phyloP scores from a whole-genome alignment of 2,113 vertebrate genomes.

The Oryctolagus cuniculus region DNA sequence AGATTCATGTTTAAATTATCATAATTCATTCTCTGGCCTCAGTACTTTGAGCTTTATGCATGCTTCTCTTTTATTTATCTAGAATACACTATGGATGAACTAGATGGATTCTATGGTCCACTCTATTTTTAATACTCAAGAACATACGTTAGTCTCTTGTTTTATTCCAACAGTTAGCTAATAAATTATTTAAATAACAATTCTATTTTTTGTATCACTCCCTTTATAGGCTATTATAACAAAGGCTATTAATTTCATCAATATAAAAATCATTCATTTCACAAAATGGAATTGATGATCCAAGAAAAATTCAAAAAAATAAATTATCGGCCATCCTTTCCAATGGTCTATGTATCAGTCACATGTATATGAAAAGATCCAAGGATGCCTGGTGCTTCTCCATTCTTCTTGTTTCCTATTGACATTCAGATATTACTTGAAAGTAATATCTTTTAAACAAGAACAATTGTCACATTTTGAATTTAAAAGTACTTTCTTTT shows the following conservation, averaged over 20 bases:
- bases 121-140: neutral
- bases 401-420: neutral
- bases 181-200: neutral
- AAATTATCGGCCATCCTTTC: neutral
- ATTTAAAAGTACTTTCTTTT: neutral
- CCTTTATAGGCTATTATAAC: neutral
- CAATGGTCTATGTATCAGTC: neutral
- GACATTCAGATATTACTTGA: neutral
- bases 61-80: neutral
- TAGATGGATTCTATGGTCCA: neutral
- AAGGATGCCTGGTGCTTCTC: neutral
- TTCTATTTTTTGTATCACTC: neutral
- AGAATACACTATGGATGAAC: fast-evolving
- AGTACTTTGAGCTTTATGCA: neutral
- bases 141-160: neutral
- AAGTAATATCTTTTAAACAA: neutral
- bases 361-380: neutral
- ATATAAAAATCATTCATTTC: neutral
- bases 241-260: neutral
- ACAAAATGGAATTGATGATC: neutral
- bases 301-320: neutral
- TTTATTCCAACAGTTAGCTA: neutral
- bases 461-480: neutral
- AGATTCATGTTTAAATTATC: neutral
- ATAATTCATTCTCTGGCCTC: neutral